Base-by-base conservation (phyloP, 2,888 invertebrate species). In the Diarsia brunnea region DNA sequence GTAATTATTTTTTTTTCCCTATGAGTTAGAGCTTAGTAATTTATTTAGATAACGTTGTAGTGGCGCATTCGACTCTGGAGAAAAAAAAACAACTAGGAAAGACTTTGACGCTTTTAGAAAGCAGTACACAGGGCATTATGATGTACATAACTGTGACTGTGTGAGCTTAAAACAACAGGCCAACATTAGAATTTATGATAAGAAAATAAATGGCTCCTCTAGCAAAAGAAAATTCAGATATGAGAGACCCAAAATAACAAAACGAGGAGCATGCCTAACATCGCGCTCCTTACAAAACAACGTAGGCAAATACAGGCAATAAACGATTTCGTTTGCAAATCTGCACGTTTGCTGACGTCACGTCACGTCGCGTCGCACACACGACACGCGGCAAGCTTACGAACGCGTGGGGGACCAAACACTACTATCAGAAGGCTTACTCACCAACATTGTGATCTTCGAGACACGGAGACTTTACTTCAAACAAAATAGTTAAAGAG, bases 331-430 rank as follows among this genome's bases (percentile, higher is more conserved):
- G 70, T 76, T 73, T 61, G 86, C 76, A 82, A 86, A 78, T 78
- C 72, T 73, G 60, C 82, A 75, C 88, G 86, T 72, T 63, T 80
- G 88, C 85, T 87, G 85, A 88, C 85, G 82, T 78, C 79, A 75
- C 65, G 47, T 7, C 71, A 69, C 66, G 58, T 66, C 84, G 88
- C 79, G 80, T 72, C 78, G 75, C 76, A 31, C 73, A 53, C 8
- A 67, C 72, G 8, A 67, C 72, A 75, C 47, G 84, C 76, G 82
- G 75, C 65, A 70, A 82, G 74, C 61, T 64, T 69, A 72, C 84
- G 69, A 79, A 74, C 79, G 68, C 51, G 0, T 12, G 1, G 0
- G 14, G 21, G 21, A 10, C 11, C 12, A 5, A 4, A 58, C 47
- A 21, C 10, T 4, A 45, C 1, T 5, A 10, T 27, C 65, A 83